Percentiles rank a stretch among this genome's conserved stretches.
These are phyloP conservation scores for Tribolium madens DNA, from an alignment of 1,140 invertebrate genomes.

Conservation along the genomic window DNA sequence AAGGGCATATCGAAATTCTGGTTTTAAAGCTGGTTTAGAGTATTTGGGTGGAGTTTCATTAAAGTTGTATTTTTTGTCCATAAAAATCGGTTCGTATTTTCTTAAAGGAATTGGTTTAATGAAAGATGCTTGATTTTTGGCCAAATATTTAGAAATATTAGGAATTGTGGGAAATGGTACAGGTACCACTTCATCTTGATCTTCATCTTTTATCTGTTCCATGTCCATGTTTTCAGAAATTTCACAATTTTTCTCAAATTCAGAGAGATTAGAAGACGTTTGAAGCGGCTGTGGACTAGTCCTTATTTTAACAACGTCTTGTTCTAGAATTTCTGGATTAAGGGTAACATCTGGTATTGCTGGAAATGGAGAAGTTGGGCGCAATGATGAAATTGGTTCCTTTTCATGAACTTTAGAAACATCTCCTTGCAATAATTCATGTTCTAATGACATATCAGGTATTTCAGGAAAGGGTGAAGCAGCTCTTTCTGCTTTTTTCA, in stretches of 20 bases:
- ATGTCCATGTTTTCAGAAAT: slow-evolving; percentile 7
- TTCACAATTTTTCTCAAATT: slow-evolving; percentile 12
- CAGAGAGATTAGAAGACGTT: slow-evolving; percentile 12
- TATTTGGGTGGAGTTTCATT: slow-evolving; percentile 46
- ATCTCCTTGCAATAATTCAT: slow-evolving; percentile 51
- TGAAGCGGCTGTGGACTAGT: slow-evolving; percentile 58
- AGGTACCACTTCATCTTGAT: slow-evolving; percentile 12
- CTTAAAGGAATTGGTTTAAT: slow-evolving; percentile 45
- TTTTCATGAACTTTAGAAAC: slow-evolving; percentile 49
- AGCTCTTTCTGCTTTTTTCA: slow-evolving; percentile 44
- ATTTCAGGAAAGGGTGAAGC: slow-evolving; percentile 59
- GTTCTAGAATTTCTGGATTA: slow-evolving; percentile 61
- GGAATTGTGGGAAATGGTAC: slow-evolving; percentile 55
- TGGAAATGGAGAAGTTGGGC: slow-evolving; percentile 59
- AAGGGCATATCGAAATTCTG: slow-evolving; percentile 60
- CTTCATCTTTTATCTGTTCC: too few relatives aligned
- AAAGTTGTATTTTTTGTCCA: slow-evolving; percentile 56
- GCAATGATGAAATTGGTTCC: slow-evolving; percentile 34
- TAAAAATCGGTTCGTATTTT: slow-evolving; percentile 49
- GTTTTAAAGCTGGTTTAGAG: slow-evolving; percentile 48
- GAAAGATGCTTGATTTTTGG: slow-evolving; percentile 49
- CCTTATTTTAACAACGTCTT: slow-evolving; percentile 56
- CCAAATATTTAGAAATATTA: slow-evolving; percentile 55
- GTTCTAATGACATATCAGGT: slow-evolving; percentile 54
- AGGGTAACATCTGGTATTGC: slow-evolving; percentile 58